Evolutionary conservation across 2,888 invertebrate genomes (phyloP).

Genomic region (Galeopsomyia nigrocyanea): DNA sequence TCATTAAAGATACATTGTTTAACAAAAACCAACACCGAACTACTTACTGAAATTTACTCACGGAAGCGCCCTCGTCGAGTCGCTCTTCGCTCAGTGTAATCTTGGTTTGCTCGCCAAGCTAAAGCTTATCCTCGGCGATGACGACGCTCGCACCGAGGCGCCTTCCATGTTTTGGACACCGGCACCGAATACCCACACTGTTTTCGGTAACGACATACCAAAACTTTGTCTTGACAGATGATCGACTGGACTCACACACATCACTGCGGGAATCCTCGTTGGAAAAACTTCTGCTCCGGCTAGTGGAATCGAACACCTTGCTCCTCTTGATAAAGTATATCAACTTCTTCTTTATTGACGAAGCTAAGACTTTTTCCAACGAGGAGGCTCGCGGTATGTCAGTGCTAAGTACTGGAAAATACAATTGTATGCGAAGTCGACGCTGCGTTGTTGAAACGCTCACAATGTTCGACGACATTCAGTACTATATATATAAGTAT

Average conservation of each 20-base stretch:
- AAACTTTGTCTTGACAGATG: slow-evolving; percentile 51
- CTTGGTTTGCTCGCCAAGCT: neutral
- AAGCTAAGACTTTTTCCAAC: neutral
- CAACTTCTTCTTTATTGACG: no score
- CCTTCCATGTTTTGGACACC: slow-evolving; percentile 11
- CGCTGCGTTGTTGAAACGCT: no score
- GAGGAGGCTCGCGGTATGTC: slow-evolving; percentile 48
- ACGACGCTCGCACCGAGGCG: neutral
- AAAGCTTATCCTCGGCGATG: slow-evolving; percentile 16
- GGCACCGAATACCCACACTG: slow-evolving; percentile 18
- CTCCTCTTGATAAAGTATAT: no score
- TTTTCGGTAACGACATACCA: slow-evolving; percentile 20
- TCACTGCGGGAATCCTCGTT: neutral
- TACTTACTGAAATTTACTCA: slow-evolving; percentile 10
- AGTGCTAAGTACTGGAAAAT: slow-evolving; percentile 60
- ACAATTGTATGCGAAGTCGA: no score
- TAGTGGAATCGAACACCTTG: no score
- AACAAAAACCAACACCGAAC: neutral
- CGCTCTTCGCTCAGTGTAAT: slow-evolving; percentile 6
- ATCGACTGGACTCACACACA: slow-evolving; percentile 54
- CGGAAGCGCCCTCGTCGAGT: neutral
- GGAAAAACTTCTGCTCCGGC: neutral
- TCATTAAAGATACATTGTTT: slow-evolving; percentile 10
- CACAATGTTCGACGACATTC: slow-evolving; percentile 44
- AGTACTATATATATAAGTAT: slow-evolving; percentile 29